phyloP scores from a whole-genome alignment of 2,797 vertebrate genomes.

The Cyclopterus lumpus region DNA sequence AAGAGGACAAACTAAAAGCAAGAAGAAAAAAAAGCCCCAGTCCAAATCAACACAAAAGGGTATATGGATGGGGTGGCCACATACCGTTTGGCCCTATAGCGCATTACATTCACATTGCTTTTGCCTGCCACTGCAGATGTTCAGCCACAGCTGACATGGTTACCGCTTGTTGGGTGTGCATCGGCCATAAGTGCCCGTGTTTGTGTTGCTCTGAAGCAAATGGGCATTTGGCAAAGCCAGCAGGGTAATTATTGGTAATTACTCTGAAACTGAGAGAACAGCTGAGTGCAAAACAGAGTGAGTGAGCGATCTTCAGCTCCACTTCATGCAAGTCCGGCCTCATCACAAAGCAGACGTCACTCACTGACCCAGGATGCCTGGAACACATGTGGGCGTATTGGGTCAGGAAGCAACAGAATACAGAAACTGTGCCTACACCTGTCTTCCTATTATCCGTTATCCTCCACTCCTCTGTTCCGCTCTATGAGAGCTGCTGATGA shows the following conservation, averaged over 20 bases:
- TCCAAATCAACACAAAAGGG: neutral
- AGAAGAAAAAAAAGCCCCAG: neutral
- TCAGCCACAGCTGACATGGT: constrained; percentile 53
- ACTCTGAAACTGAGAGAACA: constrained; percentile 71
- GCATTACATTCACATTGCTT: constrained; percentile 5
- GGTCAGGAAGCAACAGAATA: constrained; percentile 47
- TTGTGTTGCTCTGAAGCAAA: constrained; percentile 67
- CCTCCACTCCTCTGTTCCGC: constrained; percentile 52
- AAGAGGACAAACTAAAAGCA: neutral
- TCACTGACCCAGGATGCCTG: constrained; percentile 47
- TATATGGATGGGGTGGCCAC: neutral
- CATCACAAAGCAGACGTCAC: constrained; percentile 42
- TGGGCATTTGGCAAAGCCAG: constrained; percentile 72
- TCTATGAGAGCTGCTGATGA: constrained; percentile 54
- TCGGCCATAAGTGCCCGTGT: constrained; percentile 52
- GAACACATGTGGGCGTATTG: constrained; percentile 27
- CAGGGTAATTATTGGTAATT: constrained; percentile 80
- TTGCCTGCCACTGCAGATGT: constrained; percentile 42
- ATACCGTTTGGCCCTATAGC: constrained; percentile 9
- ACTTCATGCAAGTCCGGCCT: constrained; percentile 51
- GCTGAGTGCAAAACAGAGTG: constrained; percentile 65
- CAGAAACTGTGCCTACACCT: constrained; percentile 56
- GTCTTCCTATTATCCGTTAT: constrained; percentile 55
- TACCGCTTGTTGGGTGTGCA: constrained; percentile 33
- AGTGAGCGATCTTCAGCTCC: constrained; percentile 60